Conservation (phyloP, 2,113 vertebrate species). For the Typhlomys cinereus region DNA sequence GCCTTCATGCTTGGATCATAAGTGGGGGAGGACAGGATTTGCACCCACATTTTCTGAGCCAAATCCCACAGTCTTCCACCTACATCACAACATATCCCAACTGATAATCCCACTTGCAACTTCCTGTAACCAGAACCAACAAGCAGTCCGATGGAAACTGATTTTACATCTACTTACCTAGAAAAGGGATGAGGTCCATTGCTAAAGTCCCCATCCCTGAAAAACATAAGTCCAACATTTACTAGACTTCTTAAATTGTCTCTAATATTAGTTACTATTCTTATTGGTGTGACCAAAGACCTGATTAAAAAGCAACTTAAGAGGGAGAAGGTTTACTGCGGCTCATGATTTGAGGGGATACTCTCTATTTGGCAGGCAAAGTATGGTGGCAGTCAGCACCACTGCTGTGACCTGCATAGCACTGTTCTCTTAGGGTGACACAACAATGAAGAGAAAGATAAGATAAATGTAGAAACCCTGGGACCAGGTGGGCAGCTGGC, state of each 20-base stretch:
- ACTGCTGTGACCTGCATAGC: too few relatives aligned
- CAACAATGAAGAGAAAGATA: too few relatives aligned
- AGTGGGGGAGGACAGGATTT: neutral
- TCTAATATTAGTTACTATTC: neutral
- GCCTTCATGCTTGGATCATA: neutral
- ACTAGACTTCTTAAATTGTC: neutral
- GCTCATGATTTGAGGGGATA: neutral
- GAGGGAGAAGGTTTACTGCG: neutral
- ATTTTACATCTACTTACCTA: neutral
- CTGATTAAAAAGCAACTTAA: neutral
- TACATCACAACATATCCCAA: neutral
- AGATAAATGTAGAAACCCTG: too few relatives aligned
- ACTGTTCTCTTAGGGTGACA: too few relatives aligned
- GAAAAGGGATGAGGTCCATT: neutral
- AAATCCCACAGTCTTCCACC: neutral
- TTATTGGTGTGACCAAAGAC: neutral
- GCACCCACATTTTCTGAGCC: neutral
- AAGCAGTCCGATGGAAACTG: neutral
- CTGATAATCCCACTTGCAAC: neutral
- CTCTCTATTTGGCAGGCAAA: neutral
- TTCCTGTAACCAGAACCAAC: neutral
- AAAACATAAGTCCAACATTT: neutral
- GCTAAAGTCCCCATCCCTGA: neutral
- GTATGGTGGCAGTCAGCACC: neutral
- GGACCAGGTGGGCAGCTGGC: too few relatives aligned